phyloP scores from a whole-genome alignment of 2,888 invertebrate genomes.

The Drosophila suboccidentalis region DNA sequence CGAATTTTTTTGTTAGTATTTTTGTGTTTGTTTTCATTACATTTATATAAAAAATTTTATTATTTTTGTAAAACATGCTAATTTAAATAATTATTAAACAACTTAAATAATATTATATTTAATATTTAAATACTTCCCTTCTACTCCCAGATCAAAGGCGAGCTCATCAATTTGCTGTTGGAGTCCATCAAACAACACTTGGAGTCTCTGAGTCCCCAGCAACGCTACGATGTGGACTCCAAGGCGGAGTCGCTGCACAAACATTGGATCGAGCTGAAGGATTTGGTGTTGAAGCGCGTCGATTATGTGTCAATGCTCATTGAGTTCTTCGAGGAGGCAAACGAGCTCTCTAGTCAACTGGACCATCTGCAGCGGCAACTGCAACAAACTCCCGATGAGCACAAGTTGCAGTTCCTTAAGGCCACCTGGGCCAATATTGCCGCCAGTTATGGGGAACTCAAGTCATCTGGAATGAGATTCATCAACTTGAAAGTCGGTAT shows the following conservation, averaged over 20 bases:
- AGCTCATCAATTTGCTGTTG: constrained; percentile 89
- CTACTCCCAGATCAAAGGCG: constrained; percentile 88
- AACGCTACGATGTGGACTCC: constrained; percentile 88
- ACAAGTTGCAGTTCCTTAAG: constrained; percentile 86
- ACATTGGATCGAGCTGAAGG: constrained; percentile 88
- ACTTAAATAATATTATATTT: too few relatives aligned
- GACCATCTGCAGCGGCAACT: constrained; percentile 89
- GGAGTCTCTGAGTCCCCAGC: constrained; percentile 89
- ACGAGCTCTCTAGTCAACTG: constrained; percentile 89
- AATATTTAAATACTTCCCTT: too few relatives aligned
- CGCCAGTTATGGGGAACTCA: constrained; percentile 89
- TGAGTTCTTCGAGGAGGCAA: constrained; percentile 90
- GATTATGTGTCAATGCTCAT: constrained; percentile 89
- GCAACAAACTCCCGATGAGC: constrained; percentile 87
- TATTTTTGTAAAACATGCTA: too few relatives aligned
- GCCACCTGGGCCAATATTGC: constrained; percentile 88
- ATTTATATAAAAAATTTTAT: too few relatives aligned
- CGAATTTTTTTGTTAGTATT: too few relatives aligned
- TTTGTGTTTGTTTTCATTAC: too few relatives aligned
- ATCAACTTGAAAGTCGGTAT: constrained; percentile 86
- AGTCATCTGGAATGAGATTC: constrained; percentile 89
- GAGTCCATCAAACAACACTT: constrained; percentile 88
- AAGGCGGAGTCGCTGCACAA: constrained; percentile 89
- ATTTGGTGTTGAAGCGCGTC: constrained; percentile 88
- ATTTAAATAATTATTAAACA: too few relatives aligned